Evolutionary conservation across 2,797 vertebrate species (phyloP).

Genomic region (Scarus forsteni): DNA sequence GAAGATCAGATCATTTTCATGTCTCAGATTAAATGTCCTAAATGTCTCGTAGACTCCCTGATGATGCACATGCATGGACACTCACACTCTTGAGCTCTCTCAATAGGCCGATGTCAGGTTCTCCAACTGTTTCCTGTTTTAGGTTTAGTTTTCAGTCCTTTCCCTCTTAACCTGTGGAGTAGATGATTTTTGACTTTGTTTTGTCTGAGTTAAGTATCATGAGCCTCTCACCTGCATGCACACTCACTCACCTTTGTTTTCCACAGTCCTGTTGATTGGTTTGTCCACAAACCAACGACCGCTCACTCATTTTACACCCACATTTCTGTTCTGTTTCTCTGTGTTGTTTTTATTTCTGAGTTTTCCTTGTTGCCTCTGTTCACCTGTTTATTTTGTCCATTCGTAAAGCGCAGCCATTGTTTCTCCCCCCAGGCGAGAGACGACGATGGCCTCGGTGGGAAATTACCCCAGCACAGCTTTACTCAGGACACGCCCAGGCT

Average conservation of each 20-base stretch:
- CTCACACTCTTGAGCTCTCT: no score
- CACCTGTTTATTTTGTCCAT: slow-evolving; percentile 92
- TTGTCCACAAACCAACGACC: slow-evolving; percentile 57
- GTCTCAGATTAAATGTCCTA: no score
- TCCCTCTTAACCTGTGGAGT: not conserved
- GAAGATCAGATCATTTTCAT: no score
- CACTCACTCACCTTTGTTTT: slow-evolving; percentile 35
- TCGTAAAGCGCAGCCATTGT: slow-evolving; percentile 99
- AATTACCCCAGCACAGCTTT: slow-evolving; percentile 98
- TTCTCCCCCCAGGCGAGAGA: slow-evolving; percentile 99
- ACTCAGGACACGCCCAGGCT: slow-evolving; percentile 99
- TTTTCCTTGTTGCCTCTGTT: slow-evolving; percentile 83
- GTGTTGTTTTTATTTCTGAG: slow-evolving; percentile 75
- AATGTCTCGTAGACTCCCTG: no score
- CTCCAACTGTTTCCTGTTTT: no score
- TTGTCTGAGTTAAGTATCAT: slow-evolving; percentile 13
- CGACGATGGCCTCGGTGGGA: slow-evolving; percentile 99
- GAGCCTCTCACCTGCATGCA: slow-evolving; percentile 38
- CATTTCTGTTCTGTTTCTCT: slow-evolving; percentile 71
- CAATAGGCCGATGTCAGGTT: no score
- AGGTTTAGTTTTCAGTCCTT: no score
- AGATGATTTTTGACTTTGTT: slow-evolving; percentile 10
- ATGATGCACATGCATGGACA: no score
- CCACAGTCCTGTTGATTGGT: slow-evolving; percentile 52
- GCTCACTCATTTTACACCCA: slow-evolving; percentile 70